These are phyloP conservation scores for Brachionus calyciflorus DNA, from an alignment of 1,140 invertebrate species.

Conservation along the genomic window DNA sequence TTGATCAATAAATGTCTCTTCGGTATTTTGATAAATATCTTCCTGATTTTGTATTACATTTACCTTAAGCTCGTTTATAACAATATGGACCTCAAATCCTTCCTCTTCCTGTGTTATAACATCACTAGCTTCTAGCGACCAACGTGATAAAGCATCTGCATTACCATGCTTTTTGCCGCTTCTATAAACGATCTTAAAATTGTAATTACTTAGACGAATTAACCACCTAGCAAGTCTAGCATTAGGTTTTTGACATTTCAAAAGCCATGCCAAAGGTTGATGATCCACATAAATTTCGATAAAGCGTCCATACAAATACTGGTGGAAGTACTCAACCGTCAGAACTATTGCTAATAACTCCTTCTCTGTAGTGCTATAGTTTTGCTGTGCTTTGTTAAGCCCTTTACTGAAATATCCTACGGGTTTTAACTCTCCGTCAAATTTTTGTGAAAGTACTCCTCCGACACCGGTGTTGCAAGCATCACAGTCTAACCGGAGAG, in stretches of 20 bases:
- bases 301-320: constrained; percentile 58
- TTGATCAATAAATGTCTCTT: too few species aligned
- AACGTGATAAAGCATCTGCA: constrained; percentile 48
- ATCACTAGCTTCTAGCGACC: background rate
- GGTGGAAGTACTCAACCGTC: constrained; percentile 56
- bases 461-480: constrained; percentile 57
- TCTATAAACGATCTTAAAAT: background rate
- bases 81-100: too few species aligned
- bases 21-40: too few species aligned
- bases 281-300: constrained; percentile 62
- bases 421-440: background rate
- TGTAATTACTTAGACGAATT: background rate
- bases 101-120: too few species aligned
- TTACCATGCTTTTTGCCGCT: background rate
- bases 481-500: constrained; percentile 59
- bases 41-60: too few species aligned
- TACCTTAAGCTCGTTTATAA: too few species aligned
- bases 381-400: background rate
- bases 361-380: constrained; percentile 55
- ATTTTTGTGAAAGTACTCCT: constrained; percentile 56
- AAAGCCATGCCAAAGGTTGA: constrained; percentile 59
- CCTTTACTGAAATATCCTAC: background rate
- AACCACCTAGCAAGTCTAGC: background rate
- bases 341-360: constrained; percentile 58
- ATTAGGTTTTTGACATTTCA: constrained; percentile 45